Base-by-base conservation (phyloP, 2,113 vertebrate genomes). In the Picathartes gymnocephalus region DNA sequence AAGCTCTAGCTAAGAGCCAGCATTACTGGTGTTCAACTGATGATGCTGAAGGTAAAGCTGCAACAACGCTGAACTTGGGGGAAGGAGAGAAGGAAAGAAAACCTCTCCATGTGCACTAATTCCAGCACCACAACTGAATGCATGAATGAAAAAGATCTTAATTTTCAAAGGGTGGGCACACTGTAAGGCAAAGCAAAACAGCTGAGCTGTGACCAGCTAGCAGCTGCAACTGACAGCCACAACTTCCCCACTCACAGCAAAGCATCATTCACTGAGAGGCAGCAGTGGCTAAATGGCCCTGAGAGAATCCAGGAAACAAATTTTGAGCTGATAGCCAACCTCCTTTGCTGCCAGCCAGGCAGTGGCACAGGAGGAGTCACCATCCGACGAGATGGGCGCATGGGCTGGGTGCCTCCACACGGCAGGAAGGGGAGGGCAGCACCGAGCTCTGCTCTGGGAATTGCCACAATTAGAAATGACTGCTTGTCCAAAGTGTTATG, bases 321-420 rank as follows among this genome's bases (percentile, higher is more conserved):
- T 83, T 74, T 6, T 6, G 45, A 91, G 40, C 35, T 40, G 73
- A 69, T 12, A 58, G 13, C 33, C 53, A 76, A 11, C 8, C 3
- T 5, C 31, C 51, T 76, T 33, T 8, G 2, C 65, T 65, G 60
- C 47, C 57, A 71, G 39, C 2, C 9, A 64, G 61, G 5, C 8
- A 58, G 61, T 0, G 9, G 9, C 25, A 24, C 15, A 24, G 77
- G 40, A 72, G 53, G 27, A 66, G 50, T n/a, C 0, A 0, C 2
- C 1, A 11, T 13, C 13, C 0, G 2, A 33, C 0, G 2, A 57
- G 4, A 51, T 0, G 3, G 65, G 53, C 2, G 4, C 33, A 5
- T 15, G 45, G 10, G 5, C 28, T 17, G 30, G 35, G 28, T 50
- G 44, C 42, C 50, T 25, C n/a, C 2, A 0, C 13, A 3, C 6